phyloP scores from a whole-genome alignment of 2,113 vertebrate species.

The Neodon shergylaensis region DNA sequence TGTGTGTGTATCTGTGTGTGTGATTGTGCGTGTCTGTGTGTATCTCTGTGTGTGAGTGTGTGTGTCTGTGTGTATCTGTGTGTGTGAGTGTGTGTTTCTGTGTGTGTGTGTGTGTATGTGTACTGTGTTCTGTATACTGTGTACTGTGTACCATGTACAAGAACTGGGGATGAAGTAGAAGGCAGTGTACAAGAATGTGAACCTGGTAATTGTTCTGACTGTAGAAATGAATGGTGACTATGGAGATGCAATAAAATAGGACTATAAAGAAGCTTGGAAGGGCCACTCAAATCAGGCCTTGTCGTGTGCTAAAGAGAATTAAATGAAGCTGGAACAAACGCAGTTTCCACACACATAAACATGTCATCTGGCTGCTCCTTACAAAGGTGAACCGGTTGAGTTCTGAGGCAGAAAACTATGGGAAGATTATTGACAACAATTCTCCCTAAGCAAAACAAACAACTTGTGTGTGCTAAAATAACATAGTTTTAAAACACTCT shows the following conservation, averaged over 20 bases:
- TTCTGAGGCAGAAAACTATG: neutral
- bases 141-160: no score
- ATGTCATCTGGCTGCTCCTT: neutral
- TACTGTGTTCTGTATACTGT: neutral
- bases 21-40: neutral
- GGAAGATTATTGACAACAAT: neutral
- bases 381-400: neutral
- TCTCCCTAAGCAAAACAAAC: neutral
- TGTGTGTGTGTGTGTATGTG: neutral
- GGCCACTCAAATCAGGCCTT: neutral
- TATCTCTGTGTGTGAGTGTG: neutral
- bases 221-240: neutral
- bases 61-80: neutral
- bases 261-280: neutral
- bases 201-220: neutral
- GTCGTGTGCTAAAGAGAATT: neutral
- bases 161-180: neutral
- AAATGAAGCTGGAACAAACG: constrained; percentile 12
- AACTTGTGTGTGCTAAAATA: neutral
- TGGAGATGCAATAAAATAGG: neutral
- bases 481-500: neutral
- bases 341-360: neutral
- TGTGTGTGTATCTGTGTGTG: no score
- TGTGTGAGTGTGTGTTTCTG: neutral
- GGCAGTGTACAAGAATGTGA: neutral